Base-by-base conservation (phyloP, 2,113 vertebrate species). In the Alectura lathami region DNA sequence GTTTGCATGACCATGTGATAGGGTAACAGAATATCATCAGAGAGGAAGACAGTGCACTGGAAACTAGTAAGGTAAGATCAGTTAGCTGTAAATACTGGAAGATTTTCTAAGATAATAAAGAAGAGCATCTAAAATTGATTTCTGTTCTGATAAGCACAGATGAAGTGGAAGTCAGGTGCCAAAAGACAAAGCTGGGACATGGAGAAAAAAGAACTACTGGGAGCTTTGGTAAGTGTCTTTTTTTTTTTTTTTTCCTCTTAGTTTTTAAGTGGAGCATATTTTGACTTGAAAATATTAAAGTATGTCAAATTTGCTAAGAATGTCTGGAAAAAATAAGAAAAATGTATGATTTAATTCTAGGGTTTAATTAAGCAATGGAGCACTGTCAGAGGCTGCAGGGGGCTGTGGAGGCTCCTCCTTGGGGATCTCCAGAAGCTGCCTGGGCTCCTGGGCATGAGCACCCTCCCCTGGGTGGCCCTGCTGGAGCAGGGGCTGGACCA, bases 141-240 rank as follows among this genome's bases (percentile, higher is more conserved):
- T 88, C 13, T 88, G 38, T 92, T 95, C 72, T 91, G 54, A 66
- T 66, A 76, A 94, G 80, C 21, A 63, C 54, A 80, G 62, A 91
- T 72, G 29, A 72, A 67, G 53, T 81, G 54, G 74, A 91, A 91
- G 43, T 48, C 22, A n/a, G 67, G 81, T 82, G 66, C n/a, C 22
- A n/a, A 32, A 22, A 87, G 82, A 67, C 63, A 68, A 75, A 74
- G 36, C 14, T 59, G 45, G 30, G 38, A 29, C 13, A n/a, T 15
- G n/a, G n/a, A 62, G 68, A 42, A 29, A 17, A 34, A 75, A 83
- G 23, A 90, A n/a, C 54, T 51, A 40, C 26, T n/a, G 77, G 78
- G 26, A 83, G n/a, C 30, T 78, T 62, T 62, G 75, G 81, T 93
- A 82, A 94, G 84, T 91, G 38, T 14, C 2, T 42, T 0, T 34